Evolutionary conservation across 2,113 vertebrate species (phyloP).

Genomic region (Zootoca vivipara): DNA sequence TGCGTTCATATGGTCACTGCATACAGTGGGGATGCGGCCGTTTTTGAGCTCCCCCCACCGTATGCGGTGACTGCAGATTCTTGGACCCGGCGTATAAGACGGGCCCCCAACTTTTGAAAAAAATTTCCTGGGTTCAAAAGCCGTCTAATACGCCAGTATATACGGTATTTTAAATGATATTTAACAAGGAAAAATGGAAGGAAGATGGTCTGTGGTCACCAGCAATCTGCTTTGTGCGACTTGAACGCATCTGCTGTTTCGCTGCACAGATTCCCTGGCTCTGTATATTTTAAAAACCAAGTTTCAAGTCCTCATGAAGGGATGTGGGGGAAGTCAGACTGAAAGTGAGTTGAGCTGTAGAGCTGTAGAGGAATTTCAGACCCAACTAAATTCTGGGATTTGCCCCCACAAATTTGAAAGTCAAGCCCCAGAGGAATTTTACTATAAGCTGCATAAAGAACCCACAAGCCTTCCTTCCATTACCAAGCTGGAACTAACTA

Average conservation of each 20-base stretch:
- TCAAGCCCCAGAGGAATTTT: neutral
- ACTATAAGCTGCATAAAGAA: neutral
- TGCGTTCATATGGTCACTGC: too few relatives aligned
- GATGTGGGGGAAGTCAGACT: neutral
- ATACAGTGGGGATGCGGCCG: too few relatives aligned
- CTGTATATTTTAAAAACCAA: too few relatives aligned
- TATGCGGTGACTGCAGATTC: too few relatives aligned
- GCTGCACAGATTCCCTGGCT: neutral
- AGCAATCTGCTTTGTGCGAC: neutral
- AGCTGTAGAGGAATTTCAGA: neutral
- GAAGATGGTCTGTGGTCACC: neutral
- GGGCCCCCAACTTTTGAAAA: too few relatives aligned
- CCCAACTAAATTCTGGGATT: too few relatives aligned
- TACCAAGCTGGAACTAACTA: neutral
- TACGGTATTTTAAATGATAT: neutral
- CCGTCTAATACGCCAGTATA: too few relatives aligned
- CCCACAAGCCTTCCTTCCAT: neutral
- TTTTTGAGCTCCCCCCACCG: too few relatives aligned
- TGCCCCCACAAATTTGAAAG: neutral
- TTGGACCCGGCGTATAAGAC: too few relatives aligned
- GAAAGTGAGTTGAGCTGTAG: neutral
- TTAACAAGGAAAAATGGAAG: slow-evolving; percentile 21
- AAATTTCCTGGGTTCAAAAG: too few relatives aligned
- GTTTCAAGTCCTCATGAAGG: neutral
- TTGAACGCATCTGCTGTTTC: neutral